A percentile compares a stretch with the other conserved stretches of the same genome.
These are phyloP conservation scores for Drosophila neotestacea DNA, from an alignment of 2,888 invertebrate genomes.

Conservation along the genomic window DNA sequence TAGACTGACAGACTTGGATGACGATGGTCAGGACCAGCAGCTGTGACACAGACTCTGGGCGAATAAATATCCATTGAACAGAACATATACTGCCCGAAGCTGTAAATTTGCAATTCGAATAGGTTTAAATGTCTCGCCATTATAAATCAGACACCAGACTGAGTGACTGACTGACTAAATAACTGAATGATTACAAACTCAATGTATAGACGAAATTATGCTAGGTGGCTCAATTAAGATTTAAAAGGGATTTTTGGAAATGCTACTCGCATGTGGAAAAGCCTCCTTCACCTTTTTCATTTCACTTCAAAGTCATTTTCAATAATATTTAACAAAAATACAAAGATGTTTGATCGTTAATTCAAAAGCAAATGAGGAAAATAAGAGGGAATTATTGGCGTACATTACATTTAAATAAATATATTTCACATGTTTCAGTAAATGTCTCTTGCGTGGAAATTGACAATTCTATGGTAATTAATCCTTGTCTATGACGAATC, in stretches of 20 bases:
- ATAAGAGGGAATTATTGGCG: too few species aligned
- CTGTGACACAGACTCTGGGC: slow-evolving; percentile 32
- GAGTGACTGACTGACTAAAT: slow-evolving; percentile 7
- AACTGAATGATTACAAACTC: slow-evolving; percentile 11
- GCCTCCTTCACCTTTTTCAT: too few species aligned
- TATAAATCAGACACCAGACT: slow-evolving; percentile 49
- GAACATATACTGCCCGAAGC: slow-evolving; percentile 28
- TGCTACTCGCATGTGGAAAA: neutral
- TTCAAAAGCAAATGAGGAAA: too few species aligned
- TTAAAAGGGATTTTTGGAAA: neutral
- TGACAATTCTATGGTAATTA: neutral
- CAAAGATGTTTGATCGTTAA: too few species aligned
- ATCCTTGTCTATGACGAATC: neutral
- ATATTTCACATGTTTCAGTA: neutral
- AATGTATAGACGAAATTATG: slow-evolving; percentile 4
- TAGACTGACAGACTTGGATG: neutral
- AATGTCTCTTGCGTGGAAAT: neutral
- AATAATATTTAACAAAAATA: too few species aligned
- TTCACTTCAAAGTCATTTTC: too few species aligned
- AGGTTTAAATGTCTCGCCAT: slow-evolving; percentile 53
- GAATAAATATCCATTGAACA: slow-evolving; percentile 49
- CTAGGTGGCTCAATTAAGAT: neutral
- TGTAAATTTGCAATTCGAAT: slow-evolving; percentile 59
- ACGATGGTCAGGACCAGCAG: slow-evolving; percentile 33
- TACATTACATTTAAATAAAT: neutral